A percentile compares a stretch with the other conserved stretches of the same genome.
phyloP scores from a whole-genome alignment of 2,113 vertebrate species.

The Scytalopus superciliaris region DNA sequence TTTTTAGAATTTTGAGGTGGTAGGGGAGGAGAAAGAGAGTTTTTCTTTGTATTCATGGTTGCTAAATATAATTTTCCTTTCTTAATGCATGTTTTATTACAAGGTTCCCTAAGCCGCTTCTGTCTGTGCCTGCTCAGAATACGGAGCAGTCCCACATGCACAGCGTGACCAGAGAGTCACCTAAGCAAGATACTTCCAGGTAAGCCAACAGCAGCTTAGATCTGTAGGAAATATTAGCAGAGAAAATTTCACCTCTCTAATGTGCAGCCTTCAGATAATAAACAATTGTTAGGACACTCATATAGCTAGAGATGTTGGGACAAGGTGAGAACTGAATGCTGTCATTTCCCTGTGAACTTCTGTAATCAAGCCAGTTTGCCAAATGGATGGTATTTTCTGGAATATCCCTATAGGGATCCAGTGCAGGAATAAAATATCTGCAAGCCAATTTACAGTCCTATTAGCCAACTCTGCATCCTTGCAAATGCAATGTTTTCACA shows the following conservation, averaged over 20 bases:
- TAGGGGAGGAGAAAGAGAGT: background rate
- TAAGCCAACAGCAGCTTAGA: background rate
- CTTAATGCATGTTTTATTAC: background rate
- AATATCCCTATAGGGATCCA: background rate
- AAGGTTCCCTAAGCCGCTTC: constrained; percentile 52
- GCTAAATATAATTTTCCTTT: background rate
- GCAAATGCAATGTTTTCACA: background rate
- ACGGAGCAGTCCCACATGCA: background rate
- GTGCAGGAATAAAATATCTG: background rate
- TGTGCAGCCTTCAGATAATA: background rate
- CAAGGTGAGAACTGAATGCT: background rate
- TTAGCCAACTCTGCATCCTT: background rate
- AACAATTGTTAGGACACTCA: background rate
- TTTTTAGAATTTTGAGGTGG: background rate
- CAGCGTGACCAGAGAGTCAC: background rate
- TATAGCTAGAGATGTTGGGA: background rate
- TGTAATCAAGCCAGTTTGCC: background rate
- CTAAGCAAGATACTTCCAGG: constrained; percentile 28
- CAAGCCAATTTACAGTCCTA: background rate
- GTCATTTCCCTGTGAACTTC: background rate
- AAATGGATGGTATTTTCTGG: background rate
- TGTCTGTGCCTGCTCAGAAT: constrained; percentile 40
- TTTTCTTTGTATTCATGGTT: background rate
- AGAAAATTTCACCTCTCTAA: background rate
- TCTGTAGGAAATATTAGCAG: background rate